Conservation (phyloP, 1,140 invertebrate species). For the Drosophila mayri region DNA sequence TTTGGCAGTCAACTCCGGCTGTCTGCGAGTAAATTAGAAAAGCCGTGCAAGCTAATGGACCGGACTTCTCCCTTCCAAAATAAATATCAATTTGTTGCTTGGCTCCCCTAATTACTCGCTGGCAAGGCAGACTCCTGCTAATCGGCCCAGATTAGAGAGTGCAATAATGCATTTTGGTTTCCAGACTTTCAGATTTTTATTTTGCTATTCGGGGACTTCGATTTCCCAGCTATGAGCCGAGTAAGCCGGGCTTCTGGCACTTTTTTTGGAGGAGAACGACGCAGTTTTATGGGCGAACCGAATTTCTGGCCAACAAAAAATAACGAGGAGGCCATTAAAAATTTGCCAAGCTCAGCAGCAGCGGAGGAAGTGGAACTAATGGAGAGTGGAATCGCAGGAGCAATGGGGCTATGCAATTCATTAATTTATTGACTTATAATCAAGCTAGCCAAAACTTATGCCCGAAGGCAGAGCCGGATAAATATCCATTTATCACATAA, state of each 20-base stretch:
- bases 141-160: constrained; percentile 23
- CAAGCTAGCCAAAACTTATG: constrained; percentile 57
- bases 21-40: constrained; percentile 14
- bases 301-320: constrained; percentile 32
- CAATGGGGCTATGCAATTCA: constrained; percentile 58
- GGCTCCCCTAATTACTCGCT: constrained; percentile 34
- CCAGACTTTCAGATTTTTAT: constrained; percentile 13
- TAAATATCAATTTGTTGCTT: constrained; percentile 47
- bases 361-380: constrained; percentile 25
- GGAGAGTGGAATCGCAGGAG: constrained; percentile 20
- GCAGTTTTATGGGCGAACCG: constrained; percentile 15
- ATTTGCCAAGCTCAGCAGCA: constrained; percentile 43
- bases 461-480: constrained; percentile 50
- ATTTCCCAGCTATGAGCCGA: constrained; percentile 18
- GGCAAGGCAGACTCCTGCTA: constrained; percentile 15
- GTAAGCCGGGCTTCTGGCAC: constrained; percentile 16
- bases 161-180: constrained; percentile 46
- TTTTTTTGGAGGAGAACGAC: constrained; percentile 14
- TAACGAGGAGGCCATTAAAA: constrained; percentile 49
- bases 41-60: constrained; percentile 10
- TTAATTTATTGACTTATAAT: constrained; percentile 81
- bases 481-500: constrained; percentile 66
- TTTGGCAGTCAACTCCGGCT: constrained; percentile 2
- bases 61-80: constrained; percentile 10
- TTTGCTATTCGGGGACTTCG: constrained; percentile 30